Evolutionary conservation across 2,113 vertebrate species (phyloP).

Genomic region (Oriolus oriolus): DNA sequence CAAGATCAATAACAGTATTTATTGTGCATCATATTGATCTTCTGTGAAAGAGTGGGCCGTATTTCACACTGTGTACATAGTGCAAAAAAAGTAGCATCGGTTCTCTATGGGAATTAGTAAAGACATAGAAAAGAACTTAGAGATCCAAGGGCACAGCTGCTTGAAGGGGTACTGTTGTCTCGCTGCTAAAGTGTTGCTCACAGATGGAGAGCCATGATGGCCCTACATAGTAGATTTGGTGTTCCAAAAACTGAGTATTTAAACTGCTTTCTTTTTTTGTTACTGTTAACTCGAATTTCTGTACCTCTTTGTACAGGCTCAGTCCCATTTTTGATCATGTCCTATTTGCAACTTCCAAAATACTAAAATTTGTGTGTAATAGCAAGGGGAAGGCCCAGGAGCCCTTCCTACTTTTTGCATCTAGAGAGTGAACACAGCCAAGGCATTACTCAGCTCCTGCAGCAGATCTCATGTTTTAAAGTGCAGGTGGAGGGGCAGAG

Average conservation of each 20-base stretch:
- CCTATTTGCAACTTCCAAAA: background rate
- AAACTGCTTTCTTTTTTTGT: background rate
- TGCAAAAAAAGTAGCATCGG: constrained; percentile 62
- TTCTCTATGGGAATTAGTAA: background rate
- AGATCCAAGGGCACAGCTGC: background rate
- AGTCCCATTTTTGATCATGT: background rate
- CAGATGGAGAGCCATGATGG: background rate
- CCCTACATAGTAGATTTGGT: fast-evolving
- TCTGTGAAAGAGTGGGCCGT: constrained; percentile 45
- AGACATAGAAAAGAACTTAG: background rate
- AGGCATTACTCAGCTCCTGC: background rate
- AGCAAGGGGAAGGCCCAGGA: background rate
- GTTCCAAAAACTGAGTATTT: background rate
- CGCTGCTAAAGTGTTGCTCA: background rate
- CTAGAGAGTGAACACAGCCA: background rate
- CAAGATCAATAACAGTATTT: constrained; percentile 73
- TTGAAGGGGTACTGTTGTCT: background rate
- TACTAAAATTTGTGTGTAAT: background rate
- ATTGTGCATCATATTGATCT: constrained; percentile 71
- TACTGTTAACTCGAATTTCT: background rate
- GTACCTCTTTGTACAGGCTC: background rate
- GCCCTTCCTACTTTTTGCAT: background rate
- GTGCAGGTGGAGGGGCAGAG: background rate
- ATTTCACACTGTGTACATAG: constrained; percentile 66
- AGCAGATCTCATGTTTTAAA: background rate